phyloP scores from a whole-genome alignment of 2,888 invertebrate genomes.

The Synergus umbraculus region DNA sequence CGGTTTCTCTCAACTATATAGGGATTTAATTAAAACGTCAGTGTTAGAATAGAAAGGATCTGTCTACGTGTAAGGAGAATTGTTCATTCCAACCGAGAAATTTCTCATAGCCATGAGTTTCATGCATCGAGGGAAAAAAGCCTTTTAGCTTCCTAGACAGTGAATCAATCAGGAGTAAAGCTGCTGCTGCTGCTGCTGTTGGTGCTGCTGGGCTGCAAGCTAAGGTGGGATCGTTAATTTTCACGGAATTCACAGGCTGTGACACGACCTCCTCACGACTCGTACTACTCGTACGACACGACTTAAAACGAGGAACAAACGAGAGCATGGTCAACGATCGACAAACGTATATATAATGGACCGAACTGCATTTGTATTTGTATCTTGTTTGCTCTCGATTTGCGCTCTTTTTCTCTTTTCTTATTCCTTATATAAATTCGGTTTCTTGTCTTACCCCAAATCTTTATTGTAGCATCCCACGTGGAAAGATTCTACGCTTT shows the following conservation, averaged over 20 bases:
- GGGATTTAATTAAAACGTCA: slow-evolving; percentile 60
- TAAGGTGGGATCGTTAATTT: slow-evolving; percentile 70
- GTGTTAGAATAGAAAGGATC: slow-evolving; percentile 41
- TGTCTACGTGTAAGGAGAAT: slow-evolving; percentile 24
- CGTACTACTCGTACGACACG: slow-evolving; percentile 55
- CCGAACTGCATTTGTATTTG: neutral
- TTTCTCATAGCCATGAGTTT: slow-evolving; percentile 4
- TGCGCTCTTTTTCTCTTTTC: no score
- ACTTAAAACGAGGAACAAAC: slow-evolving; percentile 75
- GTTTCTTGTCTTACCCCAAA: no score
- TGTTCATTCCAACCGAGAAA: slow-evolving; percentile 21
- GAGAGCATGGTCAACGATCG: slow-evolving; percentile 64
- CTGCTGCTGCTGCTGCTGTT: neutral
- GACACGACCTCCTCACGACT: slow-evolving; percentile 68
- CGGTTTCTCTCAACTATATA: slow-evolving; percentile 43
- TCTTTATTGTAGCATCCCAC: no score
- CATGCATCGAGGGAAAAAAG: slow-evolving; percentile 11
- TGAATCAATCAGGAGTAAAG: neutral
- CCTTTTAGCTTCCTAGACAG: slow-evolving; percentile 8
- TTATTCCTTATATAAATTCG: no score
- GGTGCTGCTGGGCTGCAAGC: neutral
- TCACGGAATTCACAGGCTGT: slow-evolving; percentile 65
- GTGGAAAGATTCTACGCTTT: no score
- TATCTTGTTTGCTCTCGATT: slow-evolving; percentile 10
- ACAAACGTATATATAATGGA: slow-evolving; percentile 45